A percentile compares a stretch with the other conserved stretches of the same genome.
Conservation (phyloP, 2,797 vertebrate genomes). For the Sebastes taczanowskii region DNA sequence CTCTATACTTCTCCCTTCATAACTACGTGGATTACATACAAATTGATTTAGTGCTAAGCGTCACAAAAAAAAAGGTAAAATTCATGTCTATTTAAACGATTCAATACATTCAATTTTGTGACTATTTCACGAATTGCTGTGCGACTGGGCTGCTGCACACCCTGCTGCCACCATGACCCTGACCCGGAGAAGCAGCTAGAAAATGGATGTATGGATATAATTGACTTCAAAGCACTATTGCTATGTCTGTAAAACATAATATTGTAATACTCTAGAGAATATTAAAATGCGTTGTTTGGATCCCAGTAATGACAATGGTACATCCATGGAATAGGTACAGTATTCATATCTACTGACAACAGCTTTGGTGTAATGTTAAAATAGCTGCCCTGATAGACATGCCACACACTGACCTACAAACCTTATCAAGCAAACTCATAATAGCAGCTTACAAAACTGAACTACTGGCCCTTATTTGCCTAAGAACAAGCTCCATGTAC, state of each 20-base stretch:
- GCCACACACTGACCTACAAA: conserved; percentile 29
- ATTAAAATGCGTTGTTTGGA: background rate
- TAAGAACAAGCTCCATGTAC: conserved; percentile 16
- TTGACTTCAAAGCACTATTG: background rate
- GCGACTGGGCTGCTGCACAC: background rate
- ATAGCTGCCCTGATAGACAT: background rate
- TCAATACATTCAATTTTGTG: too few relatives aligned
- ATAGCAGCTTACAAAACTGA: conserved; percentile 32
- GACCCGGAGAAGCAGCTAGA: background rate
- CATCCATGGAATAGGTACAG: background rate
- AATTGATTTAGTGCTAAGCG: too few relatives aligned
- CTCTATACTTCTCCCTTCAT: too few relatives aligned
- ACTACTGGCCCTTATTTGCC: conserved; percentile 14
- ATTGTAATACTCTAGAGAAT: background rate
- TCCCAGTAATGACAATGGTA: background rate
- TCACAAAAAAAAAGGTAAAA: too few relatives aligned
- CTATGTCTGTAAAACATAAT: background rate
- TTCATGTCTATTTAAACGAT: too few relatives aligned
- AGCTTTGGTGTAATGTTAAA: background rate
- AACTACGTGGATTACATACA: too few relatives aligned
- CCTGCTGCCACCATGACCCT: background rate
- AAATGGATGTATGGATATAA: background rate
- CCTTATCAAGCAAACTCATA: background rate
- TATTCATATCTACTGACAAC: background rate
- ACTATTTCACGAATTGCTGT: too few relatives aligned